A percentile compares a stretch with the other conserved stretches of the same genome.
These are phyloP conservation scores for Vanessa tameamea DNA, from an alignment of 1,140 invertebrate genomes.

Conservation along the genomic window DNA sequence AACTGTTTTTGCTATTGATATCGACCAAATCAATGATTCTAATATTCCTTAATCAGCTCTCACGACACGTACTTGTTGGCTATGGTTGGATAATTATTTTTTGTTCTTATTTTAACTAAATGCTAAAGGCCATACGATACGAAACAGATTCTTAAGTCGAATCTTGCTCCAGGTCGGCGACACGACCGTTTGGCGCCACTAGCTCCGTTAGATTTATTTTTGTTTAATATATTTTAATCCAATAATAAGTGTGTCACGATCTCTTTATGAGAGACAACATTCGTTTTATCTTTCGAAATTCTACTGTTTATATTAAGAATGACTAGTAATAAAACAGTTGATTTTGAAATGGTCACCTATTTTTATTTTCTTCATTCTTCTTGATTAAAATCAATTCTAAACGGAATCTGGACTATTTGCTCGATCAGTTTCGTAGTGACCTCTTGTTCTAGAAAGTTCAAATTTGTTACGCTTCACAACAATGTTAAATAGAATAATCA, in stretches of 20 bases:
- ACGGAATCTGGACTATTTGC: no score
- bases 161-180: not conserved
- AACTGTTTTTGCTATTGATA: no score
- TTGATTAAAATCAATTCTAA: no score
- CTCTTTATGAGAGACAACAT: slow-evolving; percentile 15
- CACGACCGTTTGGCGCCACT: slow-evolving; percentile 11
- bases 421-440: no score
- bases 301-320: slow-evolving; percentile 3
- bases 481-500: no score
- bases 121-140: not conserved
- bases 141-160: not conserved
- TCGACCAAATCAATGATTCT: no score
- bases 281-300: slow-evolving; percentile 52
- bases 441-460: not conserved
- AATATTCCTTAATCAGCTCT: no score
- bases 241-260: slow-evolving; percentile 54
- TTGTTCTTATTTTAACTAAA: no score
- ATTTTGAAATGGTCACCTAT: not conserved
- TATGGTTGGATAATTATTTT: no score
- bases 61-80: no score
- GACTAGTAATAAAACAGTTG: not conserved
- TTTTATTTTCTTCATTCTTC: no score
- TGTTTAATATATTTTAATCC: slow-evolving; percentile 55
- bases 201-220: slow-evolving; percentile 20
- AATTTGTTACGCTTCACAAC: not conserved